Evolutionary conservation across 1,140 invertebrate genomes (phyloP), one percentile per base, ranked within the genome.

Genomic region (Lepidurus couesii): DNA sequence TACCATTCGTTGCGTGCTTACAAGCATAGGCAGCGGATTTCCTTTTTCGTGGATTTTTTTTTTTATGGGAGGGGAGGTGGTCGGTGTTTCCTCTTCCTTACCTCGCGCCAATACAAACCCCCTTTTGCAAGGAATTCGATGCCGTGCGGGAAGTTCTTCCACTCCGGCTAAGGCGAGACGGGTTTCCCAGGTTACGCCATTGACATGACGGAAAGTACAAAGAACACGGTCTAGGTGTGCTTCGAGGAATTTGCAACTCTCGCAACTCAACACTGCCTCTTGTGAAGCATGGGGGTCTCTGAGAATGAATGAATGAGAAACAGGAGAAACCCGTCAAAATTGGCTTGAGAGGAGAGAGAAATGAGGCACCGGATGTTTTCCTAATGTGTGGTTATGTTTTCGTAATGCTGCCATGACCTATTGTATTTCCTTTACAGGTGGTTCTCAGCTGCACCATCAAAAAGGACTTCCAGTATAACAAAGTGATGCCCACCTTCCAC

Each of bases 401-500:
- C 4, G 34, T 34, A 34, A 34, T 34, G 34, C 34, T 34, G 34
- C 34, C 34, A 47, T 77, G 75, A 47, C 21, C 2, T 42, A 1
- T 34, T 42, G 42, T 7, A 3, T 77, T 77, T 77, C 77, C 77
- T 80, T 86, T 87, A 16, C 86, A 98, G 95, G 91, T 95, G 83
- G 94, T 98, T 79, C 89, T 98, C 80, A 95, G 94, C 86, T 98
- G 96, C 88, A 92, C 92, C 44, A 94, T 98, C 83, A 96, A 96
- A 86, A 94, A 95, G 86, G 95, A 98, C 86, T 95, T 98, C 86
- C 92, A 95, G 84, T 98, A 98, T 88, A 95, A 96, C 87, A 96
- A 96, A 89, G 95, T 97, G 82, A 98, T 97, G 93, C 96, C 96
- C 53, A 97, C 95, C 75, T 98, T 98, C 90, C 95, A 97, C 88